Percentiles rank a stretch among this genome's conserved stretches.
Conservation (phyloP, 64 coral and sea anemone species). For the Stichodactyla mertensii region DNA sequence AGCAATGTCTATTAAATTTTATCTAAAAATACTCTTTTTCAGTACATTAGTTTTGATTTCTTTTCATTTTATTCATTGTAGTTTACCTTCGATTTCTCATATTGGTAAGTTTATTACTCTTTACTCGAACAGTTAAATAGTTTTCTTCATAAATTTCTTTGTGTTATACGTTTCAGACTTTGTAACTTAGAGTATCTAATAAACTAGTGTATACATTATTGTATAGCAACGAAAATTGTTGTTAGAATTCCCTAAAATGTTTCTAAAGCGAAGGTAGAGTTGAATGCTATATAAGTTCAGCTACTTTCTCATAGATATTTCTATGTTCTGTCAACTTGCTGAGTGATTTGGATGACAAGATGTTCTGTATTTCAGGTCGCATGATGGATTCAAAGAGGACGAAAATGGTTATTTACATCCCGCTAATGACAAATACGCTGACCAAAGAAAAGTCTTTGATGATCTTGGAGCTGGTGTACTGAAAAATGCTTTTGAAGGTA, state of each 20-base stretch:
- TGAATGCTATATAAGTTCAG: not conserved
- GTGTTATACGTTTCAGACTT: not conserved
- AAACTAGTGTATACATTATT: constrained; percentile 6
- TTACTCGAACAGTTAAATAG: not conserved
- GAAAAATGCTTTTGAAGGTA: constrained; percentile 97
- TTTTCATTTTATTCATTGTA: constrained; percentile 26
- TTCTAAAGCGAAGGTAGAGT: not conserved
- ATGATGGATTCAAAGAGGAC: constrained; percentile 79
- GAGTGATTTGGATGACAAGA: not conserved
- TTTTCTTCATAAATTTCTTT: not conserved
- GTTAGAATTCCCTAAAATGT: not conserved
- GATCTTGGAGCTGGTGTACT: constrained; percentile 91
- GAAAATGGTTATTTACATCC: constrained; percentile 52
- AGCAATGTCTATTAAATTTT: not conserved
- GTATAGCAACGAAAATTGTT: not conserved
- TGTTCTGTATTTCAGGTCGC: constrained; percentile 63
- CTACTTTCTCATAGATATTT: not conserved
- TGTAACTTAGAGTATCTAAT: not conserved
- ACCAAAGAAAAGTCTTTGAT: constrained; percentile 89
- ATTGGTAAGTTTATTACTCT: constrained; percentile 77
- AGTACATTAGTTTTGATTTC: constrained; percentile 14
- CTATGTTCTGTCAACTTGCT: not conserved
- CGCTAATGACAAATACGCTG: constrained; percentile 50
- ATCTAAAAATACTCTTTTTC: constrained; percentile 1
- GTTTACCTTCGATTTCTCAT: constrained; percentile 97